Evolutionary conservation across 2,888 invertebrate species (phyloP), one percentile per base, ranked within the genome.

Genomic region (Pycnomerus fuliginosus): DNA sequence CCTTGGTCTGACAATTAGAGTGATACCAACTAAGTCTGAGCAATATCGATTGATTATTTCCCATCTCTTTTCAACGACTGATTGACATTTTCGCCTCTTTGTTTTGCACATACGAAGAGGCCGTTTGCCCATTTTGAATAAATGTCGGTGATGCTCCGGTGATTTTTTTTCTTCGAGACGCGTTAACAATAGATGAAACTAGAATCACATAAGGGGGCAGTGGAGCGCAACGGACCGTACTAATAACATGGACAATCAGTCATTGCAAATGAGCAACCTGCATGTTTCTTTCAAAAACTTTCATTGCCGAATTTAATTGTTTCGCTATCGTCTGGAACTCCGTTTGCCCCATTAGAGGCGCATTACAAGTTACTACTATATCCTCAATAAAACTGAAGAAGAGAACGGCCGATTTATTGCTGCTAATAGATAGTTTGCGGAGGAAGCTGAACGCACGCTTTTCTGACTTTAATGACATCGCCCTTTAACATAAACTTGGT

Each of bases 11-110:
- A 69, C 69, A 69, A 70, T 70, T 70, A 69, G 69, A 69, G 65
- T 69, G 69, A 70, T 70, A 69, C 70, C 63, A 61, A 60, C 65
- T 65, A 66, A 66, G 70, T 68, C 68, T 68, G 68, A 67, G 67
- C 64, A 63, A 64, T 67, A 70, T 70, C 70, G 70, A 71, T 70
- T 70, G 70, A 71, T 71, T 68, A 56, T 64, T 62, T 52, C 10
- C 52, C 43, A 17, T 61, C 60, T 53, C 58, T 49, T 45, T 65
- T 60, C 52, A 46, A 43, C 52, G 47, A 48, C 52, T 62, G 63
- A 64, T 67, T 65, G 65, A 67, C 67, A 60, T 64, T 64, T 60
- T 56, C 44, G 48, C 48, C 50, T 63, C 60, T 60, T 63, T 62
- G 60, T 61, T 61, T 56, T 56, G 10, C 25, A 10, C 10, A 12